phyloP scores from a whole-genome alignment of 2,888 invertebrate genomes.

The Leistus spinibarbis region DNA sequence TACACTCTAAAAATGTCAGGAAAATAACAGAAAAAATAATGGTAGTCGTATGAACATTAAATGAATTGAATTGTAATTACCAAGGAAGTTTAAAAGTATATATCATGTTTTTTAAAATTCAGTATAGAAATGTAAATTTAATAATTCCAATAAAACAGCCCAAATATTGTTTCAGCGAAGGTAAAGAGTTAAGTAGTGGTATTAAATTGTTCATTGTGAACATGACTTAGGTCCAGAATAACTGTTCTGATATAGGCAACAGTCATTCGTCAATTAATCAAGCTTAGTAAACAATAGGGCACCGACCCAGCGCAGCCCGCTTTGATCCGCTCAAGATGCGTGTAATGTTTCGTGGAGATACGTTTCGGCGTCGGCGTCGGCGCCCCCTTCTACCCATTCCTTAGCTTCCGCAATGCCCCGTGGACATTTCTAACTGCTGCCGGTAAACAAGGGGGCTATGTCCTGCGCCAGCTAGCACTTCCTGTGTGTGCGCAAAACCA shows the following conservation, averaged over 20 bases:
- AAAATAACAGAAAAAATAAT: no score
- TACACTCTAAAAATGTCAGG: no score
- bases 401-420: neutral
- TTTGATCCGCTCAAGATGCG: conserved; percentile 20
- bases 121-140: no score
- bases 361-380: neutral
- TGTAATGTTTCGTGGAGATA: conserved; percentile 21
- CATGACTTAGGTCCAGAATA: neutral
- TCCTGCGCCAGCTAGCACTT: neutral
- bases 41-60: no score
- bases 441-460: conserved; percentile 3
- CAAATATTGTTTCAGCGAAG: neutral
- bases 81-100: no score
- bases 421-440: neutral
- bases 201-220: conserved; percentile 10
- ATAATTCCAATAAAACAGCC: no score
- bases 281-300: conserved; percentile 27
- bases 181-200: neutral
- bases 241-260: conserved; percentile 1
- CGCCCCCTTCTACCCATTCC: neutral
- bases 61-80: no score
- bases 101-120: no score
- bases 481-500: neutral
- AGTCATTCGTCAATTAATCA: conserved; percentile 35
- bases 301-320: neutral